Conservation (phyloP, 2,888 invertebrate species). For the Dinocampus coccinellae region DNA sequence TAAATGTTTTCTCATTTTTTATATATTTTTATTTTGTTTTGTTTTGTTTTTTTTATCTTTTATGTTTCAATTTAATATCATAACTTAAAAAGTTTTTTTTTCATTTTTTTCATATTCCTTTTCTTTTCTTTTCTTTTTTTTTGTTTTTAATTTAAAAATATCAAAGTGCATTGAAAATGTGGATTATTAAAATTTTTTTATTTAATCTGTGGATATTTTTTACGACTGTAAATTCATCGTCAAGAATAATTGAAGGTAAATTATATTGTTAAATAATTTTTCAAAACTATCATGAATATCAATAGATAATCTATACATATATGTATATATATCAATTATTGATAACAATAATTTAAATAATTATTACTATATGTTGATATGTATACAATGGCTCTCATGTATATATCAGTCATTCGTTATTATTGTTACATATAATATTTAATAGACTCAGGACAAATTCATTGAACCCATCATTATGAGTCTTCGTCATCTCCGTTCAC, state of each 20-base stretch:
- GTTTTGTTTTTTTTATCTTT: too few species aligned
- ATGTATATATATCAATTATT: conserved; percentile 5
- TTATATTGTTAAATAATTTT: neutral
- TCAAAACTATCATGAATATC: neutral
- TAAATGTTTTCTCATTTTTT: too few species aligned
- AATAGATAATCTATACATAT: too few species aligned
- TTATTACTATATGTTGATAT: neutral
- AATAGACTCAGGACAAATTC: conserved; percentile 47
- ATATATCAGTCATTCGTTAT: neutral
- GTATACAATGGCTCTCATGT: neutral
- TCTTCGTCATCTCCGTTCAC: conserved; percentile 43
- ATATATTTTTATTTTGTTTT: too few species aligned
- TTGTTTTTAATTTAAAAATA: conserved; percentile 16
- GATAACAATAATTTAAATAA: too few species aligned
- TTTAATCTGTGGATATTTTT: conserved; percentile 41
- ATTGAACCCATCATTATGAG: conserved; percentile 52
- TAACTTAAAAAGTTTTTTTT: too few species aligned
- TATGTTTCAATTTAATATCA: too few species aligned
- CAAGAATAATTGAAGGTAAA: conserved; percentile 52
- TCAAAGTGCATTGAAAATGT: conserved; percentile 36
- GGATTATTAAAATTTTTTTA: conserved; percentile 44
- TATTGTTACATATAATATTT: neutral
- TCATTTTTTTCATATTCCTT: too few species aligned
- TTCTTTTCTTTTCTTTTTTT: too few species aligned
- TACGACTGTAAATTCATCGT: conserved; percentile 45